Base-by-base conservation (phyloP, 1,140 invertebrate species). In the Tetragonula clypearis region DNA sequence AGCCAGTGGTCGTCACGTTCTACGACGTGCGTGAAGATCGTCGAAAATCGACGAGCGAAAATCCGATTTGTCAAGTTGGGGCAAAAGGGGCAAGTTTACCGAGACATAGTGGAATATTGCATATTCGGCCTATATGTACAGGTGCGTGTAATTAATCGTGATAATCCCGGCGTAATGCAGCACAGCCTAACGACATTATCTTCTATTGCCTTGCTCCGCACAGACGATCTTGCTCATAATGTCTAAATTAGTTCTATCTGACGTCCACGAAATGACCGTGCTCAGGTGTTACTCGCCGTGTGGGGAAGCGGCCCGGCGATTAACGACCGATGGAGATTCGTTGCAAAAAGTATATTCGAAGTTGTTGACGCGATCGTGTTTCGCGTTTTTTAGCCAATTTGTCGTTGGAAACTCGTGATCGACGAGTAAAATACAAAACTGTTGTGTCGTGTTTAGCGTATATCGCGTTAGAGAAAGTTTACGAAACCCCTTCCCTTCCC, bases 91-190 rank as follows among this genome's bases (percentile, higher is more conserved):
- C 55, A 79, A 65, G 23, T 26, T 72, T 19, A 21, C n/a, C 58
- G 68, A 49, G 68, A 55, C 65, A n/a, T 84, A 79, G 79, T 58
- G 35, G 82, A 82, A 88, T 88, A 87, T 79, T 85, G 60, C 71
- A 74, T 88, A 87, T 78, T 88, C 87, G 87, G 87, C 84, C 83
- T 88, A 88, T 79, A 73, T 60, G 84, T 86, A 82, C 87, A 81
- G 65, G 79, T 80, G 84, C 84, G 78, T 79, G 87, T 89, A 89
- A 89, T 89, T 89, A 89, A 89, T 88, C 87, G 88, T 85, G 87
- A 88, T 89, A 89, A 89, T 88, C 80, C 88, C 86, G 78, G 80
- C 80, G 87, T 88, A 88, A 89, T 89, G 85, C 87, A 88, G 85
- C 85, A 72, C 75, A 76, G 88, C 88, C 88, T 90, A 79, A 89